These are phyloP conservation scores for Dendrolimus pini DNA, from an alignment of 2,888 invertebrate species.

Conservation along the genomic window DNA sequence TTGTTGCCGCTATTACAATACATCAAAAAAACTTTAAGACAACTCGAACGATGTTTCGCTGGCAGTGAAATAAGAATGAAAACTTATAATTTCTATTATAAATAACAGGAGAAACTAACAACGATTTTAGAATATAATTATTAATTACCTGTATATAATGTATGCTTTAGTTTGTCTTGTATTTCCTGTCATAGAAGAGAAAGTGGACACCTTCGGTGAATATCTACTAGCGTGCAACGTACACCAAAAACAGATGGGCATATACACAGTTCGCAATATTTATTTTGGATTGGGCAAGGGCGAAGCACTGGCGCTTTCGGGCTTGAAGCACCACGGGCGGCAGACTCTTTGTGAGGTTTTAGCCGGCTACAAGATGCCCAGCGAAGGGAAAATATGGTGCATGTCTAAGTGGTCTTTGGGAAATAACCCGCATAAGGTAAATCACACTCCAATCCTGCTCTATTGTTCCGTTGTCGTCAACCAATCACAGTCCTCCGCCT, in stretches of 20 bases:
- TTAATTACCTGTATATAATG: too few relatives aligned
- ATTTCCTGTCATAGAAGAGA: conserved; percentile 19
- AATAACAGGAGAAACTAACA: too few relatives aligned
- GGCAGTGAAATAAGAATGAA: too few relatives aligned
- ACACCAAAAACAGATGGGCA: conserved; percentile 20
- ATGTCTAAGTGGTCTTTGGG: conserved; percentile 41
- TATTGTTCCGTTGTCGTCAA: too few relatives aligned
- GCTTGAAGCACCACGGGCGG: conserved; percentile 44
- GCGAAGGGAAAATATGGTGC: conserved; percentile 32
- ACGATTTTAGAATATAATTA: too few relatives aligned
- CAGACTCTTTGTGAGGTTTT: conserved; percentile 37
- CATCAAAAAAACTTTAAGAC: too few relatives aligned
- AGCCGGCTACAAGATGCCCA: conserved; percentile 38
- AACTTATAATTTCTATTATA: too few relatives aligned
- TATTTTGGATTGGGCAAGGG: conserved; percentile 48
- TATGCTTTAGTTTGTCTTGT: too few relatives aligned
- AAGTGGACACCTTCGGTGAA: conserved; percentile 42
- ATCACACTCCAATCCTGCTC: background rate
- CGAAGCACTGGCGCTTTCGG: conserved; percentile 46
- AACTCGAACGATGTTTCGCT: too few relatives aligned
- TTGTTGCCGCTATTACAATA: too few relatives aligned
- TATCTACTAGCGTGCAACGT: conserved; percentile 38
- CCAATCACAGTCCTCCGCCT: too few relatives aligned
- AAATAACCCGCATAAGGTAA: conserved; percentile 34
- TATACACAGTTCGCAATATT: conserved; percentile 29